A percentile compares a stretch with the other conserved stretches of the same genome.
These are phyloP conservation scores for Brachynemurus nebulosus DNA, from an alignment of 2,888 invertebrate genomes.

Conservation along the genomic window DNA sequence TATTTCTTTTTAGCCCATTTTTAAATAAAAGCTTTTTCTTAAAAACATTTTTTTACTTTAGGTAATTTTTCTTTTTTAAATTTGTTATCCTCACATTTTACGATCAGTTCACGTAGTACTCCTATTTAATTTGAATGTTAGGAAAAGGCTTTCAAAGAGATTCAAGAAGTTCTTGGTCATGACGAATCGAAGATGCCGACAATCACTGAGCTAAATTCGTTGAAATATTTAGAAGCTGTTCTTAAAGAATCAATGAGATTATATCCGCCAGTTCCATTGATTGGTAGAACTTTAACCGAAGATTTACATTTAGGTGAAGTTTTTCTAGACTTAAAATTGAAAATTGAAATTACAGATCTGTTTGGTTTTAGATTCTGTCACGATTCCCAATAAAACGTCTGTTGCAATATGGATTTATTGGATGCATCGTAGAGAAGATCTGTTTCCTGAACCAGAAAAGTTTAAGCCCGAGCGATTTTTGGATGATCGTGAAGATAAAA, in stretches of 20 bases:
- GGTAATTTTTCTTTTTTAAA: no score
- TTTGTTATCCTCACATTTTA: no score
- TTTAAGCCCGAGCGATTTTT: slow-evolving; percentile 5
- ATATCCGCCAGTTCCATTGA: background rate
- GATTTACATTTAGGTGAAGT: background rate
- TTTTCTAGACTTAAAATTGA: background rate
- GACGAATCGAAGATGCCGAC: no score
- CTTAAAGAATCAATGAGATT: background rate
- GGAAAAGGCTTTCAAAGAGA: no score
- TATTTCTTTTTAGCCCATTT: no score
- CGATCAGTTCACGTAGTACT: no score
- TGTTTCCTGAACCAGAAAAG: slow-evolving; percentile 1
- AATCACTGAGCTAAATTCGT: no score
- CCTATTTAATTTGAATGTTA: no score
- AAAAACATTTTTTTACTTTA: no score
- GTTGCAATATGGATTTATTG: background rate
- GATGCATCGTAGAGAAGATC: background rate
- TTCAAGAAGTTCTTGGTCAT: no score
- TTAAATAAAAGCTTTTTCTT: no score
- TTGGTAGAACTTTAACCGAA: background rate
- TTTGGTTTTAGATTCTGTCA: background rate
- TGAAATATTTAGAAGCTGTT: background rate
- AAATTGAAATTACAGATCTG: background rate
- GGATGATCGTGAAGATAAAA: background rate
- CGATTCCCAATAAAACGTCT: background rate